phyloP scores from a whole-genome alignment of 2,797 vertebrate species.

The Falco novaeseelandiae region DNA sequence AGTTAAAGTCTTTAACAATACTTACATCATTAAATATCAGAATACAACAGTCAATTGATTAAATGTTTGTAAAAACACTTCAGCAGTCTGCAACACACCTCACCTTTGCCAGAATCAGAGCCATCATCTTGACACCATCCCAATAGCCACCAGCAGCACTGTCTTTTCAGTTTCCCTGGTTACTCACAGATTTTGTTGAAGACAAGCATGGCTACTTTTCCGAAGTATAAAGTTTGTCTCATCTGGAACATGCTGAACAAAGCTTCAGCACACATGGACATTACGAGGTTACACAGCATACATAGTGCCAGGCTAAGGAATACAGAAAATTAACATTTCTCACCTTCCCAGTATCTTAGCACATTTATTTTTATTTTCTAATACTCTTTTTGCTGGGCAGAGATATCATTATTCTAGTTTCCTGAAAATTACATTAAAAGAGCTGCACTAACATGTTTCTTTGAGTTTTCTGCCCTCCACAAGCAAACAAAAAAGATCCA shows the following conservation, averaged over 20 bases:
- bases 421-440: not conserved
- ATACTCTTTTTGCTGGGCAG: not conserved
- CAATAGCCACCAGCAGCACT: not conserved
- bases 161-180: not conserved
- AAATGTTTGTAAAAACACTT: not conserved
- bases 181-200: not conserved
- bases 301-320: not conserved
- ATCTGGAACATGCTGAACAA: not conserved
- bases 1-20: not conserved
- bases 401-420: not conserved
- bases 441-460: not conserved
- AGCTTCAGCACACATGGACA: not conserved
- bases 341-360: not conserved
- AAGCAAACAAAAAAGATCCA: not conserved
- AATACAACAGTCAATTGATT: not conserved
- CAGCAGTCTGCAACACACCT: not conserved
- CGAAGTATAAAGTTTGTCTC: not conserved
- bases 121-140: not conserved
- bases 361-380: not conserved
- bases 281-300: not conserved
- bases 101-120: not conserved
- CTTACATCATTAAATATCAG: not conserved
- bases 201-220: not conserved
- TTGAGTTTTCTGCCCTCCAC: not conserved
- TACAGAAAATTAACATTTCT: not conserved